phyloP scores from a whole-genome alignment of 2,888 invertebrate species.

The Cyclophora punctaria region DNA sequence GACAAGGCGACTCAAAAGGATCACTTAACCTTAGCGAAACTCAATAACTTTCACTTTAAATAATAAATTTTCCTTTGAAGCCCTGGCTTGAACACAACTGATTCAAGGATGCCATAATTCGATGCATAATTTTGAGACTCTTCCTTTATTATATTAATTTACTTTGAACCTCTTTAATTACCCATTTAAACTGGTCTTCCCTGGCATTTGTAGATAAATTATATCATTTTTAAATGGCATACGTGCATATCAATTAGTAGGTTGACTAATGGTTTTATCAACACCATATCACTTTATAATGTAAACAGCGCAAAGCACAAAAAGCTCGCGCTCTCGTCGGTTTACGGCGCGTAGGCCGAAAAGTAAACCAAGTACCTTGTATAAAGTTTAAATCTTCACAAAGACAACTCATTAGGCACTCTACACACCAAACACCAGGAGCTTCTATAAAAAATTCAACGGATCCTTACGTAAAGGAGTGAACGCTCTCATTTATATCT shows the following conservation, averaged over 20 bases:
- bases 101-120: constrained; percentile 48
- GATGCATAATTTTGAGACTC: constrained; percentile 26
- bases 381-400: constrained; percentile 43
- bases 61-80: constrained; percentile 69
- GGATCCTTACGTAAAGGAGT: constrained; percentile 38
- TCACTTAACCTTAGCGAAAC: constrained; percentile 71
- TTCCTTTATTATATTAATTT: constrained; percentile 11
- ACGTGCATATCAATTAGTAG: too few species aligned
- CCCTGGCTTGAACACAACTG: constrained; percentile 52
- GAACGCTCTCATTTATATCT: constrained; percentile 41
- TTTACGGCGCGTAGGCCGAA: constrained; percentile 14
- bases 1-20: constrained; percentile 57
- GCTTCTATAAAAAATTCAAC: constrained; percentile 49
- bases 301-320: too few species aligned
- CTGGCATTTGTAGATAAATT: too few species aligned
- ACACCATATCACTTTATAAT: too few species aligned
- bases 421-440: constrained; percentile 43
- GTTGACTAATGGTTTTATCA: too few species aligned
- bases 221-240: too few species aligned
- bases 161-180: neutral
- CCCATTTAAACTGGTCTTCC: too few species aligned
- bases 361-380: constrained; percentile 32
- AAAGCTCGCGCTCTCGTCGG: neutral
- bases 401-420: constrained; percentile 55
- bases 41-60: constrained; percentile 72